Evolutionary conservation across 2,797 vertebrate species (phyloP).

Genomic region (Sebastes minor): DNA sequence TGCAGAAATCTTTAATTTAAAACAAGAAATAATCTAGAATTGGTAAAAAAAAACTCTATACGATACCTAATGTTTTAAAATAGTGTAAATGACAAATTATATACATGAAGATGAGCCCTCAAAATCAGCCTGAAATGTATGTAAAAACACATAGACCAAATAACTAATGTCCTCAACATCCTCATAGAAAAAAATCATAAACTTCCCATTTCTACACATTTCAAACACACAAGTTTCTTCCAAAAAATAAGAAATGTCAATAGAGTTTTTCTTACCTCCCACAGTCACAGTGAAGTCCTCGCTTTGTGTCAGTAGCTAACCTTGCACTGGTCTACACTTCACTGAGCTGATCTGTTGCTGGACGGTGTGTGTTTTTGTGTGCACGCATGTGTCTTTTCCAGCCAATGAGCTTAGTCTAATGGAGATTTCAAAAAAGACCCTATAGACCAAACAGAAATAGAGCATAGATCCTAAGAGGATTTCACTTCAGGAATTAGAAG

Average conservation of each 20-base stretch:
- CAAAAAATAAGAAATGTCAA: background rate
- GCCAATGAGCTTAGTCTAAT: conserved; percentile 77
- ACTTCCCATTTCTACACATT: background rate
- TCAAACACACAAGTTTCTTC: background rate
- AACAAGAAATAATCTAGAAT: background rate
- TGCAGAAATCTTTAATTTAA: background rate
- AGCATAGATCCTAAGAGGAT: conserved; percentile 93
- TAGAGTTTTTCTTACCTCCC: conserved; percentile 67
- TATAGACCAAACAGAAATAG: conserved; percentile 90
- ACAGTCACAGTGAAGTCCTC: conserved; percentile 38
- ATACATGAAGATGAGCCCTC: background rate
- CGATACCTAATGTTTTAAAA: background rate
- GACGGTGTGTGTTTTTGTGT: conserved; percentile 56
- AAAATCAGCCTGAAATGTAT: background rate
- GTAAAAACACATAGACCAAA: background rate
- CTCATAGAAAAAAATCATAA: background rate
- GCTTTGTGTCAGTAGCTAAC: conserved; percentile 46
- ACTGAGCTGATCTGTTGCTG: conserved; percentile 61
- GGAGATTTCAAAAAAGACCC: conserved; percentile 82
- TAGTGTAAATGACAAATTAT: background rate
- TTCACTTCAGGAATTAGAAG: conserved; percentile 88
- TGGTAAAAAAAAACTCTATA: background rate
- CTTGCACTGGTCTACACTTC: conserved; percentile 43
- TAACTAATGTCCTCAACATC: background rate
- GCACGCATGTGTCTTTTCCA: conserved; percentile 63